These are phyloP conservation scores for Clostera curtula DNA, from an alignment of 2,888 invertebrate genomes.

Conservation along the genomic window DNA sequence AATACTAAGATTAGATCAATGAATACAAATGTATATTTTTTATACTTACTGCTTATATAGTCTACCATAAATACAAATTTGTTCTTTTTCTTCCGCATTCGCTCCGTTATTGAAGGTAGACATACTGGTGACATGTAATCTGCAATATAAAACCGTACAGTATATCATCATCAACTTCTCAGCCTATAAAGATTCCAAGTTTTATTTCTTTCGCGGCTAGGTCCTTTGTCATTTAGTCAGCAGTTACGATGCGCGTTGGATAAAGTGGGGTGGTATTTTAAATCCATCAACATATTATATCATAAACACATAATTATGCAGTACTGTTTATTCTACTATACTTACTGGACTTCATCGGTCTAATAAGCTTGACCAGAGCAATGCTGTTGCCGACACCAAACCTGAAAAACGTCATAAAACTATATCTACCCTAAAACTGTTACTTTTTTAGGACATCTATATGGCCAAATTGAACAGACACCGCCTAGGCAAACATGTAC, in stretches of 20 bases:
- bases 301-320: not conserved
- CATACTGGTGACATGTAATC: slow-evolving; percentile 57
- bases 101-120: slow-evolving; percentile 42
- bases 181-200: too few relatives aligned
- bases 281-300: too few relatives aligned
- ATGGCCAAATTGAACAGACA: too few relatives aligned
- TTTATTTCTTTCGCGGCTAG: too few relatives aligned
- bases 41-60: slow-evolving; percentile 50
- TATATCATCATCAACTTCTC: not conserved
- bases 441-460: too few relatives aligned
- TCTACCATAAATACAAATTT: slow-evolving; percentile 50
- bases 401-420: slow-evolving; percentile 31
- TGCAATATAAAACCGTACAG: slow-evolving; percentile 22
- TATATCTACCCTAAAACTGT: too few relatives aligned
- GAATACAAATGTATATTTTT: not conserved
- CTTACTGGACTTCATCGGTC: slow-evolving; percentile 56
- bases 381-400: slow-evolving; percentile 59
- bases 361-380: slow-evolving; percentile 50
- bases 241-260: too few relatives aligned
- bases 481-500: too few relatives aligned
- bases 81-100: slow-evolving; percentile 33
- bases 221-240: too few relatives aligned
- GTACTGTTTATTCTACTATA: too few relatives aligned
- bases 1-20: slow-evolving; percentile 1
- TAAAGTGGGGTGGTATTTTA: too few relatives aligned